Conservation (phyloP, 2,888 invertebrate genomes). For the Lithophane leautieri region DNA sequence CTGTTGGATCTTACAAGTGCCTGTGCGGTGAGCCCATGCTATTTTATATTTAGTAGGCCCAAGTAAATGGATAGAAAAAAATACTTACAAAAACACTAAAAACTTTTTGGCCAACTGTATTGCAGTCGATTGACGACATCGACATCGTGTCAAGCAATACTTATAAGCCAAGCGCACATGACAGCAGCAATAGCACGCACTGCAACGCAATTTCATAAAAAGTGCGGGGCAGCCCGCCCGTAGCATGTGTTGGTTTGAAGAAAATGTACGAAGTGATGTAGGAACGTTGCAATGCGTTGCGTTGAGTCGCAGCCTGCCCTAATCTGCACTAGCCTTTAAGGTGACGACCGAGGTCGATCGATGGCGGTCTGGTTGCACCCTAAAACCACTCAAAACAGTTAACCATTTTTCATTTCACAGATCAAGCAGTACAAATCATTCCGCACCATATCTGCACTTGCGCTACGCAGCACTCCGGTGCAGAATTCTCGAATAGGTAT, state of each 20-base stretch:
- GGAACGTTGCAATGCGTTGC: too few relatives aligned
- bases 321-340: too few relatives aligned
- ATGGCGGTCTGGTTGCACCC: not conserved
- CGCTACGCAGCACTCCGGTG: constrained; percentile 35
- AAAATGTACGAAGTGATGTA: too few relatives aligned
- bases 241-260: too few relatives aligned
- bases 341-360: not conserved
- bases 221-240: too few relatives aligned
- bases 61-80: too few relatives aligned
- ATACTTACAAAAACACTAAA: not conserved
- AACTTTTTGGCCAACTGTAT: not conserved
- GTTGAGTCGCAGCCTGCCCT: too few relatives aligned
- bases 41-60: too few relatives aligned
- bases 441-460: constrained; percentile 22
- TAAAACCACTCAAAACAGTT: not conserved
- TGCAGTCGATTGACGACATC: not conserved
- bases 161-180: too few relatives aligned
- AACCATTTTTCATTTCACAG: constrained; percentile 14
- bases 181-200: too few relatives aligned
- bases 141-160: too few relatives aligned
- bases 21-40: constrained; percentile 23
- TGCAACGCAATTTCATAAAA: too few relatives aligned
- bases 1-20: constrained; percentile 22
- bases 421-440: not conserved
- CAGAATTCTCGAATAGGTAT: fast-evolving